A percentile compares a stretch with the other conserved stretches of the same genome.
Evolutionary conservation across 2,888 invertebrate genomes (phyloP).

Genomic region (Agriopis aurantiaria): DNA sequence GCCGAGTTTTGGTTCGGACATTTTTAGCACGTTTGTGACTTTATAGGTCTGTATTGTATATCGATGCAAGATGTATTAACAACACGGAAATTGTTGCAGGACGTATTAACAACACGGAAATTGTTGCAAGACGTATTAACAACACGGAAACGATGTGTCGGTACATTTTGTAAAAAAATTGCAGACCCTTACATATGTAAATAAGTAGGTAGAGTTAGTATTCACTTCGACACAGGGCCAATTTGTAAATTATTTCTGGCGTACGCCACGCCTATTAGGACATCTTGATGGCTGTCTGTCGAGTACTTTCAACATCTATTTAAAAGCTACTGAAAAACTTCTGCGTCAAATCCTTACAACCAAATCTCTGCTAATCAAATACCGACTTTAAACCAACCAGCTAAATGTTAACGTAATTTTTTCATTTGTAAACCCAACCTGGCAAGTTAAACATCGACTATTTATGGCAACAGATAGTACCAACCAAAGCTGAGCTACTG

Average conservation of each 20-base stretch:
- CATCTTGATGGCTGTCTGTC: conserved; percentile 83
- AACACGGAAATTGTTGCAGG: no score
- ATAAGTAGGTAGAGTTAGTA: not conserved
- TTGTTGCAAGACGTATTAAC: no score
- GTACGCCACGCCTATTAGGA: conserved; percentile 82
- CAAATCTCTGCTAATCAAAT: conserved; percentile 42
- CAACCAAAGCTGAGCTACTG: conserved; percentile 58
- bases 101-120: no score
- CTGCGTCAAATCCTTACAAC: conserved; percentile 13
- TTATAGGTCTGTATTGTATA: no score
- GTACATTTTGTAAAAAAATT: no score
- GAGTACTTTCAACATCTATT: conserved; percentile 85
- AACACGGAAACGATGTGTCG: no score
- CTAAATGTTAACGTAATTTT: conserved; percentile 43
- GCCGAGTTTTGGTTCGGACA: no score
- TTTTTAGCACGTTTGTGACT: no score
- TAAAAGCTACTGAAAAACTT: conserved; percentile 72
- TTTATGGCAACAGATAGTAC: conserved; percentile 69
- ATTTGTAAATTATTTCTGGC: conserved; percentile 84
- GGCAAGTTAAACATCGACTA: conserved; percentile 60
- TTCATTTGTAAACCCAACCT: conserved; percentile 22
- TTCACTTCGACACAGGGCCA: conserved; percentile 58
- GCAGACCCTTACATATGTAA: no score
- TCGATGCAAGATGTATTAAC: no score
- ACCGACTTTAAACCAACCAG: conserved; percentile 50